A percentile compares a stretch with the other conserved stretches of the same genome.
phyloP scores from a whole-genome alignment of 2,888 invertebrate genomes.

The Myopa tessellatipennis region DNA sequence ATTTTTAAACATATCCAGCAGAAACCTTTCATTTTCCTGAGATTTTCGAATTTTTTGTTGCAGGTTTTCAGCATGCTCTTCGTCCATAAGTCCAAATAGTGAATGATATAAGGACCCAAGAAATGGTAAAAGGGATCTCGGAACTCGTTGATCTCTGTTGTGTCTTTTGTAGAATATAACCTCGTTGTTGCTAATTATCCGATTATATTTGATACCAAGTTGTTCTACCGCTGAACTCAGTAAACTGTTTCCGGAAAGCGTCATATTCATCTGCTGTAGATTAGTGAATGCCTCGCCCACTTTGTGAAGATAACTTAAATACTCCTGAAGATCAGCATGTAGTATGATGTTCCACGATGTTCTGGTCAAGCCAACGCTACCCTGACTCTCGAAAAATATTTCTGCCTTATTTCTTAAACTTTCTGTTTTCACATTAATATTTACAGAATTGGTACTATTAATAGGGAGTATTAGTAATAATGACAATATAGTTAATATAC shows the following conservation, averaged over 20 bases:
- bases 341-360: constrained; percentile 13
- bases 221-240: not conserved
- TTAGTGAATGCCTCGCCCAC: not conserved
- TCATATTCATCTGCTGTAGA: constrained; percentile 5
- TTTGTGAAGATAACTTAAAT: not conserved
- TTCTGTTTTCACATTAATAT: not conserved
- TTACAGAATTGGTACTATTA: not conserved
- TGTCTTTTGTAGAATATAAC: constrained; percentile 5
- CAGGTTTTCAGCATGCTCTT: constrained; percentile 3
- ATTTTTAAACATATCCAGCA: constrained; percentile 3
- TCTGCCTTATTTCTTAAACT: constrained; percentile 5
- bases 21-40: not conserved
- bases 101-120: constrained; percentile 1
- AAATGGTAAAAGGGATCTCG: constrained; percentile 5
- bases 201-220: constrained; percentile 3
- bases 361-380: constrained; percentile 6
- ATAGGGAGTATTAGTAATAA: not conserved
- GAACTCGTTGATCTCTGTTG: not conserved
- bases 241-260: not conserved
- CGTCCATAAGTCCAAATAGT: constrained; percentile 9
- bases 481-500: not conserved
- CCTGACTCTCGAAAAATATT: constrained; percentile 13
- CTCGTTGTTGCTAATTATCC: not conserved
- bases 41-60: not conserved
- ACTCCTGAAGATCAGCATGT: constrained; percentile 3